These are phyloP conservation scores for Alsophila aescularia DNA, from an alignment of 2,888 invertebrate genomes.

Conservation along the genomic window DNA sequence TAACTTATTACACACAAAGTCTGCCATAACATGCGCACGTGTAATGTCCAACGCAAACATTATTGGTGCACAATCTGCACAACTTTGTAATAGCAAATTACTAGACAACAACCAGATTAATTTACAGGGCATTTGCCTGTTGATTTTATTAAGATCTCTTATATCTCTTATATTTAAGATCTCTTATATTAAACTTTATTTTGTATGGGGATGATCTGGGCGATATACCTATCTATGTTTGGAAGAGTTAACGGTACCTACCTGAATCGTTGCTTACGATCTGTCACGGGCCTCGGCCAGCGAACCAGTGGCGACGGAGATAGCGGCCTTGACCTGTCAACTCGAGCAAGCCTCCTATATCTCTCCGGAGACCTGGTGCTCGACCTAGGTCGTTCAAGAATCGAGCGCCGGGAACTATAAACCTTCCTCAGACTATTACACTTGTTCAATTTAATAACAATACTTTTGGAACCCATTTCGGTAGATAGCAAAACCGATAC, in stretches of 20 bases:
- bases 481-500: conserved; percentile 23
- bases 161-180: no score
- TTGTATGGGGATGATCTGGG: conserved; percentile 30
- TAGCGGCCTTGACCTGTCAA: conserved; percentile 71
- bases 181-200: no score
- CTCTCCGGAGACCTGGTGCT: conserved; percentile 63
- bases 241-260: conserved; percentile 68
- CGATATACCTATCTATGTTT: conserved; percentile 52
- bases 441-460: conserved; percentile 11
- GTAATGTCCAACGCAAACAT: conserved; percentile 23
- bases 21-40: conserved; percentile 26
- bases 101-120: conserved; percentile 13
- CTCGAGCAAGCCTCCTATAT: conserved; percentile 62
- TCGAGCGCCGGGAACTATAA: conserved; percentile 25
- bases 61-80: conserved; percentile 16
- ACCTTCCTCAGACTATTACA: conserved; percentile 13
- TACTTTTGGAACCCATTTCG: conserved; percentile 23
- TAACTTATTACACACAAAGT: conserved; percentile 12
- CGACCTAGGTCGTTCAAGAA: conserved; percentile 30
- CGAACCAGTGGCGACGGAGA: conserved; percentile 52
- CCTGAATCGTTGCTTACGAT: conserved; percentile 59
- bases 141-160: conserved; percentile 11
- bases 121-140: conserved; percentile 10
- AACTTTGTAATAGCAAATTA: conserved; percentile 39
- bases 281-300: conserved; percentile 69